Base-by-base conservation (phyloP, 2,888 invertebrate genomes). In the Hypolimnas misippus region DNA sequence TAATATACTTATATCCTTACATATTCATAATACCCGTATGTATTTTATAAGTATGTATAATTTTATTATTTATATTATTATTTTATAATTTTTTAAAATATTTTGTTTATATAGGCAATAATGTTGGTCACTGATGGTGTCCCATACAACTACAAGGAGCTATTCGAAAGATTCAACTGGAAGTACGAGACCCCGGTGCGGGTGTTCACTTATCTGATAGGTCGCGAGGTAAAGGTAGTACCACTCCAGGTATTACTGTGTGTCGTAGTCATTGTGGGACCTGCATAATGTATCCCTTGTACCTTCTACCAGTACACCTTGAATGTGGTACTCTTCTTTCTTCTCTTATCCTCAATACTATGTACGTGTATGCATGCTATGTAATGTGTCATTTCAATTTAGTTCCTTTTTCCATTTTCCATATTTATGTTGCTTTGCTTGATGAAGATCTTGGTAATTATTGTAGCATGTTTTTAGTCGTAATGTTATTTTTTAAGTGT, bases 51-150 rank as follows among this genome's bases (percentile, higher is more conserved):
- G 25, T 25, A 25, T 5, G 3, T 25, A 25, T 25, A 25, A 3
- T 25, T 25, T 25, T 25, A 25, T 14, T n/a, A 21, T 10, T 3
- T 5, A 53, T 16, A 38, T 17, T n/a, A 7, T 29, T 40, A 17
- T 97, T 25, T 25, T 25, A 25, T 25, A 25, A 25, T 25, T 25
- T 25, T 25, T 38, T n/a, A 2, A n/a, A 38, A n/a, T 38, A n/a
- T n/a, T n/a, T 3, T 3, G 4, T n/a, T 2, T 1, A 12, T 79
- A 4, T 96, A 98, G 92, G 99, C 98, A 31, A 99, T 99, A 77
- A 99, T 99, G 99, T 91, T 99, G 73, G 95, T 99, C 73, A 99
- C 99, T n/a, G 99, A 99, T 86, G 99, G 99, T 21, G 98, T 99
- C 14, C 98, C 99, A 49, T 97, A 98, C 79, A 97, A 96, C 80